phyloP scores from a whole-genome alignment of 1,140 invertebrate genomes.

The Drosophila suzukii region DNA sequence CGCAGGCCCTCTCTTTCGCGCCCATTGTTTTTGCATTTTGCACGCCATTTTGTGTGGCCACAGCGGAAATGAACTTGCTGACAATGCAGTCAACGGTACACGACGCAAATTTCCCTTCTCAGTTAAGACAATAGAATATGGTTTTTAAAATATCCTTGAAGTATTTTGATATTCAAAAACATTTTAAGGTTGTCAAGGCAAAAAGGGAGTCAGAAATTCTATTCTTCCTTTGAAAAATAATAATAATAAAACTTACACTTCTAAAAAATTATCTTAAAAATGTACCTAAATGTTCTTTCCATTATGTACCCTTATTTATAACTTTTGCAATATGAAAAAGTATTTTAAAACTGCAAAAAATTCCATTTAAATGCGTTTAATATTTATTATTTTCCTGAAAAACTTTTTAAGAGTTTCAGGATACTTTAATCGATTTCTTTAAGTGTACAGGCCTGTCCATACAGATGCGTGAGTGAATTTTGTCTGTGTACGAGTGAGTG shows the following conservation, averaged over 20 bases:
- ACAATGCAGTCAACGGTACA: slow-evolving; percentile 35
- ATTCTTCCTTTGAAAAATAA: background rate
- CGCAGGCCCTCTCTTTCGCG: background rate
- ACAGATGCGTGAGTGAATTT: background rate
- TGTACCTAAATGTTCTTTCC: no score
- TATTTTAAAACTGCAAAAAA: no score
- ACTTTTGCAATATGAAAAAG: no score
- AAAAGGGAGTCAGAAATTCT: no score
- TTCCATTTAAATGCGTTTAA: no score
- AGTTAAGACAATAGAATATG: background rate
- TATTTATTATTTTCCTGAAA: no score
- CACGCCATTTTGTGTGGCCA: slow-evolving; percentile 53
- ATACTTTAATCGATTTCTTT: background rate
- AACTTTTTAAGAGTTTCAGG: no score
- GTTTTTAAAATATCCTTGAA: background rate
- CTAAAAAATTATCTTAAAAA: no score
- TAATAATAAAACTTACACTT: background rate
- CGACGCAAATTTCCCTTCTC: background rate
- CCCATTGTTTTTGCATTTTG: slow-evolving; percentile 34
- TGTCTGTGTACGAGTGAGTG: slow-evolving; percentile 18
- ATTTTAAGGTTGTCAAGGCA: no score
- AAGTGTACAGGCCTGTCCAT: slow-evolving; percentile 2
- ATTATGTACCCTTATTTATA: no score
- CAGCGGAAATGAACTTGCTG: slow-evolving; percentile 50
- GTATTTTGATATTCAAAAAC: no score